These are phyloP conservation scores for Lindbergichthys nudifrons DNA, from an alignment of 2,797 vertebrate species.

Conservation along the genomic window DNA sequence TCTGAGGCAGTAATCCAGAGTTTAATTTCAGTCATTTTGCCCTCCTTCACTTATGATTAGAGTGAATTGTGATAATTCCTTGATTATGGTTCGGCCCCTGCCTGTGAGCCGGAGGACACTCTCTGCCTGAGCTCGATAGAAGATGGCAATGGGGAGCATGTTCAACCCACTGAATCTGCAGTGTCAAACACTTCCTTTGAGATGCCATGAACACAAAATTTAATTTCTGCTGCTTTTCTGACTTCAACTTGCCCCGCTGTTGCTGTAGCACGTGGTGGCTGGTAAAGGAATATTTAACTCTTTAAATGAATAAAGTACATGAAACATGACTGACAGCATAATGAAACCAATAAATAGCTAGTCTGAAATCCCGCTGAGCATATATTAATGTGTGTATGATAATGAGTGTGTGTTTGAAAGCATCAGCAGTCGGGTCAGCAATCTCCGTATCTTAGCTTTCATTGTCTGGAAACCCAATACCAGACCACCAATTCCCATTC, in stretches of 20 bases:
- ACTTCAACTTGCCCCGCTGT: constrained; percentile 23
- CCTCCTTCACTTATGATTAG: constrained; percentile 83
- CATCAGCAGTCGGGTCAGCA: constrained; percentile 47
- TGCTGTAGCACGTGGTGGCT: constrained; percentile 3
- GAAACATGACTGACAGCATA: constrained; percentile 5
- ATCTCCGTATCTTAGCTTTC: constrained; percentile 24
- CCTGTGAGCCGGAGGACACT: constrained; percentile 68
- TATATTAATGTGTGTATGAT: constrained; percentile 44
- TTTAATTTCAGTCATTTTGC: constrained; percentile 80
- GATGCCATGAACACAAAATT: constrained; percentile 38
- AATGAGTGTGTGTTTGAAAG: constrained; percentile 39
- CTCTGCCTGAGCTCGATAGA: constrained; percentile 62
- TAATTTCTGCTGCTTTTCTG: constrained; percentile 20
- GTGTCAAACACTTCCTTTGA: constrained; percentile 52
- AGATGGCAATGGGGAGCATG: constrained; percentile 39
- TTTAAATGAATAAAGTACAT: constrained; percentile 33
- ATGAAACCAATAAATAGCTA: constrained; percentile 10
- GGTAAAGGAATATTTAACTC: constrained; percentile 20
- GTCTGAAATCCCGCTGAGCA: constrained; percentile 6
- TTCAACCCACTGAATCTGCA: constrained; percentile 52
- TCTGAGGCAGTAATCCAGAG: constrained; percentile 68
- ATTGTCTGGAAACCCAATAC: constrained; percentile 61
- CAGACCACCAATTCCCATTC: constrained; percentile 58
- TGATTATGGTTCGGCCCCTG: constrained; percentile 81
- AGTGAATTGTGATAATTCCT: constrained; percentile 88